Evolutionary conservation across 2,888 invertebrate species (phyloP).

Genomic region (Phytoseiulus persimilis): DNA sequence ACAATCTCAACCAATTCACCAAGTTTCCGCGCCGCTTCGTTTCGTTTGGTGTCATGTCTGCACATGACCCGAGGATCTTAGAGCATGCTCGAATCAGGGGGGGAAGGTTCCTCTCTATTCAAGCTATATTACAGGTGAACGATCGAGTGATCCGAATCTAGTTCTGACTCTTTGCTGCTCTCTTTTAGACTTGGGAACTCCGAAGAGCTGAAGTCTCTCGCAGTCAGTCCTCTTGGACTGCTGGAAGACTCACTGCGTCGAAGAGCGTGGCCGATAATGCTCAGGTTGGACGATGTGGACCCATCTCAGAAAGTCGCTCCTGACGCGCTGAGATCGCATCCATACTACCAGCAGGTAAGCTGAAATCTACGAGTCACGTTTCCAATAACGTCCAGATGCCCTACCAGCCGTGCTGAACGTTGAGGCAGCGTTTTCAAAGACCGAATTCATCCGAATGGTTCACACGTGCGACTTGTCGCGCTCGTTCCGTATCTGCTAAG

Average conservation of each 20-base stretch:
- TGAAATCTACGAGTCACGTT: neutral
- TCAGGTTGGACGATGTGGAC: slow-evolving; percentile 63
- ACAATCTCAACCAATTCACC: too few relatives aligned
- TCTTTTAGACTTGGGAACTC: neutral
- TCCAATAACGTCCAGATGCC: neutral
- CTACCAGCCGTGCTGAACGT: neutral
- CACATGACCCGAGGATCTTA: too few relatives aligned
- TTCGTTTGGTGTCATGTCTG: too few relatives aligned
- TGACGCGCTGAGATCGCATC: slow-evolving; percentile 64
- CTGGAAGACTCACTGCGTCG: slow-evolving; percentile 66
- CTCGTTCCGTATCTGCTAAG: too few relatives aligned
- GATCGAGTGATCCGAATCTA: too few relatives aligned
- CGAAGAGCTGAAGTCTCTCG: neutral
- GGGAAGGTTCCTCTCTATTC: too few relatives aligned
- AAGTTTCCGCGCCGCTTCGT: too few relatives aligned
- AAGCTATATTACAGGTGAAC: too few relatives aligned
- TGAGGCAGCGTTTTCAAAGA: neutral
- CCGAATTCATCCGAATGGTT: too few relatives aligned
- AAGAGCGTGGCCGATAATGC: slow-evolving; percentile 73
- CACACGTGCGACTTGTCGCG: too few relatives aligned
- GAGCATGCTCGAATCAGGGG: too few relatives aligned
- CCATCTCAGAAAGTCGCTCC: slow-evolving; percentile 59
- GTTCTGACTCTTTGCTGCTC: too few relatives aligned
- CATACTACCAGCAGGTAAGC: slow-evolving; percentile 59
- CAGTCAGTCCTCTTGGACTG: slow-evolving; percentile 44